Base-by-base conservation (phyloP, 2,797 vertebrate species). In the Pantherophis vulpinus region DNA sequence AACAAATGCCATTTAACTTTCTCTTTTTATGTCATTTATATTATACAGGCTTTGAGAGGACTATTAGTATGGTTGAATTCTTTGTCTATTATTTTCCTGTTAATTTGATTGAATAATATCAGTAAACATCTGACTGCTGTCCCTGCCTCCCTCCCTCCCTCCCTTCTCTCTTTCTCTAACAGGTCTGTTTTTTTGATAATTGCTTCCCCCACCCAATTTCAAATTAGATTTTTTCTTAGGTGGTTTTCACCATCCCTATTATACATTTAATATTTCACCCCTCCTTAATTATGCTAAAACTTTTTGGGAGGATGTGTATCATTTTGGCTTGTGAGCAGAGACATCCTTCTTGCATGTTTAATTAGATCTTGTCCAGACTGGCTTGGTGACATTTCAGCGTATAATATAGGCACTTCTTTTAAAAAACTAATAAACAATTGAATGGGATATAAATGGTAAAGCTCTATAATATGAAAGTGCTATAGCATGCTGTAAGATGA, bases 1-100 rank as follows among this genome's bases (percentile, higher is more conserved):
- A 97, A 97, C 95, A 95, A 97, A 97, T 95, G 94, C 95, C 96
- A 96, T 97, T 97, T 96, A 96, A 96, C 94, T 95, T 97, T 98
- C 97, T 97, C 94, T 94, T 93, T 97, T 97, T 97, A 95, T 96
- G 96, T 87, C 96, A 92, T 94, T 95, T 94, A 94, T 96, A 96
- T 93, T 96, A 95, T 96, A 97, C 96, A 96, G 96, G 97, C 94
- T 97, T 96, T 92, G 96, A 97, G 96, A 94, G 95, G 95, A 97
- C 96, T 97, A 97, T 97, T 95, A 97, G 87, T 96, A 92, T 93
- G 95, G 96, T 97, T 97, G 94, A 96, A 93, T 94, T 92, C 94
- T 96, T 96, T 97, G 96, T 97, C 96, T 94, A 96, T 97, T 97
- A 96, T 95, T 95, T 94, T 97, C 96, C 96, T 96, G 96, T 95